Conservation (phyloP, 2,797 vertebrate species). For the Gadopsis marmoratus region DNA sequence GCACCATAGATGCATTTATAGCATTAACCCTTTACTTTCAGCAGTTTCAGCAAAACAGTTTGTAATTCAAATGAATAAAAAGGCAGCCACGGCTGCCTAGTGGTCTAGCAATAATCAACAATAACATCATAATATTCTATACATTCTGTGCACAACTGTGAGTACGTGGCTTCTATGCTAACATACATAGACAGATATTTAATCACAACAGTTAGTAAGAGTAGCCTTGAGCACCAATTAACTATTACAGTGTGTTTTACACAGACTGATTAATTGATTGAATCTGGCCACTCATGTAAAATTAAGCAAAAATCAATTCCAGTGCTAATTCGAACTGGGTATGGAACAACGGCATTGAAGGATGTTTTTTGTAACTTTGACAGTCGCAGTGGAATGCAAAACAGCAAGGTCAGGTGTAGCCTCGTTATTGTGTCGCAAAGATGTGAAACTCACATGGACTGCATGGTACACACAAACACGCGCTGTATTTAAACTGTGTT, state of each 20-base stretch:
- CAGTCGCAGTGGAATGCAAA: slow-evolving; percentile 9
- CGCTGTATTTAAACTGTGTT: not conserved
- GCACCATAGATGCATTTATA: slow-evolving; percentile 65
- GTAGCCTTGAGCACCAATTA: slow-evolving; percentile 40
- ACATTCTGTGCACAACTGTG: not conserved
- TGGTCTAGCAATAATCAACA: not conserved
- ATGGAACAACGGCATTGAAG: slow-evolving; percentile 10
- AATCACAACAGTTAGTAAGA: slow-evolving; percentile 23
- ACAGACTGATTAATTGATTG: slow-evolving; percentile 55
- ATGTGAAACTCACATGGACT: slow-evolving; percentile 18
- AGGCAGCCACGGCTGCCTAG: slow-evolving; percentile 29
- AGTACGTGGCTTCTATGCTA: not conserved
- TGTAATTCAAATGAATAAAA: slow-evolving; percentile 57
- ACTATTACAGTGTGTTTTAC: slow-evolving; percentile 41
- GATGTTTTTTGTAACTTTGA: not conserved
- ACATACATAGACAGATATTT: not conserved
- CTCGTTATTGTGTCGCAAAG: slow-evolving; percentile 26
- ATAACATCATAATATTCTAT: not conserved
- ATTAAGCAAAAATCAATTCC: slow-evolving; percentile 61
- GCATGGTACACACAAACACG: not conserved
- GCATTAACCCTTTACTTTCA: slow-evolving; percentile 48
- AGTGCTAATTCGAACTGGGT: slow-evolving; percentile 38
- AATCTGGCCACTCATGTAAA: slow-evolving; percentile 51
- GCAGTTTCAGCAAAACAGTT: slow-evolving; percentile 44
- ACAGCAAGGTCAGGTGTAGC: slow-evolving; percentile 40